Percentiles rank a stretch among this genome's conserved stretches.
Evolutionary conservation across 2,888 invertebrate genomes (phyloP).

Genomic region (Osmoderma eremita): DNA sequence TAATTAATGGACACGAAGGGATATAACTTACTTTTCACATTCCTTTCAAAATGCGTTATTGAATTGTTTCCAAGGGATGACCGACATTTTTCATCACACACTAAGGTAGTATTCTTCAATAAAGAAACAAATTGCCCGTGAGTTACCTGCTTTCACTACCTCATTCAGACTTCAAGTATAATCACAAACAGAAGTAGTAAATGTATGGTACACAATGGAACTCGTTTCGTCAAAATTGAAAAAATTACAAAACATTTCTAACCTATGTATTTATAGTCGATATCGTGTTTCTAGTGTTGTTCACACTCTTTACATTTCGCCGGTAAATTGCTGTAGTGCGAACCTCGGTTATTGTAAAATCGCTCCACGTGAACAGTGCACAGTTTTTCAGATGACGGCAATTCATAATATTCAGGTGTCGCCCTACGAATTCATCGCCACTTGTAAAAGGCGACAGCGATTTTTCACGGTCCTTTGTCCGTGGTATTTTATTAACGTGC

Average conservation of each 20-base stretch:
- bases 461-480: constrained; percentile 40
- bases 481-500: constrained; percentile 36
- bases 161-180: constrained; percentile 28
- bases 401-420: constrained; percentile 40
- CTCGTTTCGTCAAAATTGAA: constrained; percentile 29
- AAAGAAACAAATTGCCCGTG: constrained; percentile 43
- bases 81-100: constrained; percentile 13
- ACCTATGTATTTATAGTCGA: background rate
- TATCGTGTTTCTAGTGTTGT: constrained; percentile 17
- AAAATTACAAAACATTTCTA: constrained; percentile 30
- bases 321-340: constrained; percentile 11
- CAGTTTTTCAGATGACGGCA: constrained; percentile 30
- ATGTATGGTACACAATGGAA: constrained; percentile 1
- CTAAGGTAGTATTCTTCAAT: constrained; percentile 21
- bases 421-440: constrained; percentile 40
- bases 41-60: no score
- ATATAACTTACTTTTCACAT: no score
- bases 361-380: constrained; percentile 16
- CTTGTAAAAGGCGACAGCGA: constrained; percentile 40
- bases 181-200: constrained; percentile 26
- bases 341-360: constrained; percentile 28
- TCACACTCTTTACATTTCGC: constrained; percentile 15
- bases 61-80: background rate
- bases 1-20: no score
- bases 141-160: constrained; percentile 41